These are phyloP conservation scores for Leucoptera coffeella DNA, from an alignment of 2,888 invertebrate genomes.

Conservation along the genomic window DNA sequence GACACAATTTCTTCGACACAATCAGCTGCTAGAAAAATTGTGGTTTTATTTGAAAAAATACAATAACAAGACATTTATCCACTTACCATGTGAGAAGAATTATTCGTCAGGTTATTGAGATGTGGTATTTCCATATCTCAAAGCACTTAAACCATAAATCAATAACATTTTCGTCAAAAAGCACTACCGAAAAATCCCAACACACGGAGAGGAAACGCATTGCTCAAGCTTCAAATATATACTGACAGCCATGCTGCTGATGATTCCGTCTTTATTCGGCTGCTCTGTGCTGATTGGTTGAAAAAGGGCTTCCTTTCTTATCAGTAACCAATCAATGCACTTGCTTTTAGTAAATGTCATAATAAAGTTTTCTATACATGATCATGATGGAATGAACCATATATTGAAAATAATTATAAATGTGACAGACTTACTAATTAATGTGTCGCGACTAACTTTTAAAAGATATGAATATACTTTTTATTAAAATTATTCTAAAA, in stretches of 20 bases:
- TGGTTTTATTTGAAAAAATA: background rate
- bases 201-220: slow-evolving; percentile 78
- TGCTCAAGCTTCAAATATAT: slow-evolving; percentile 88
- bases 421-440: too few relatives aligned
- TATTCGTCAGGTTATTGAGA: slow-evolving; percentile 44
- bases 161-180: slow-evolving; percentile 46
- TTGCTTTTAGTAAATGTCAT: too few relatives aligned
- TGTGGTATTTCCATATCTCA: slow-evolving; percentile 49
- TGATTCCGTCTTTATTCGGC: slow-evolving; percentile 78
- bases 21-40: too few relatives aligned
- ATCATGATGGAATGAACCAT: too few relatives aligned
- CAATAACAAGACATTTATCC: slow-evolving; percentile 6
- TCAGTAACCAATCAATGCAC: too few relatives aligned
- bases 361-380: too few relatives aligned
- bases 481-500: too few relatives aligned
- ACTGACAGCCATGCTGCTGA: slow-evolving; percentile 94
- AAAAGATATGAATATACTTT: too few relatives aligned
- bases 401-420: too few relatives aligned
- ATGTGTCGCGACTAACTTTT: too few relatives aligned
- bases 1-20: slow-evolving; percentile 17
- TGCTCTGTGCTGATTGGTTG: slow-evolving; percentile 61
- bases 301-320: too few relatives aligned
- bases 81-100: slow-evolving; percentile 28
- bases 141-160: too few relatives aligned
- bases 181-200: slow-evolving; percentile 53